These are phyloP conservation scores for Rhinogobio ventralis DNA, from an alignment of 2,797 vertebrate species.

Conservation along the genomic window DNA sequence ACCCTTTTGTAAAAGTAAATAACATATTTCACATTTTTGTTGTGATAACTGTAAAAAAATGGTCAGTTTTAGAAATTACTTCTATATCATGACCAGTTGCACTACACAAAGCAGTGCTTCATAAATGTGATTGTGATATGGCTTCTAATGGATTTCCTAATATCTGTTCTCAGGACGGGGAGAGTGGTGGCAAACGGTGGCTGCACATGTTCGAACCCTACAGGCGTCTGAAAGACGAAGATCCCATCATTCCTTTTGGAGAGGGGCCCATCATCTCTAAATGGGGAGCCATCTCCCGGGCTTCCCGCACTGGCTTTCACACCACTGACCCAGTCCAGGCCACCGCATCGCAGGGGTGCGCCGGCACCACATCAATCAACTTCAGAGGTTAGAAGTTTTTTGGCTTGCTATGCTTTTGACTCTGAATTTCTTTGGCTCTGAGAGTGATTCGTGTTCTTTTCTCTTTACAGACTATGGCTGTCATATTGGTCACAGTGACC, in stretches of 20 bases:
- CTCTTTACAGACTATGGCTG: constrained; percentile 86
- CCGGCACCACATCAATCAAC: constrained; percentile 90
- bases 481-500: constrained; percentile 88
- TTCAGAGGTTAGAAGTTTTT: constrained; percentile 84
- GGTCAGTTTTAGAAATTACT: neutral
- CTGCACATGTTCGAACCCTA: constrained; percentile 89
- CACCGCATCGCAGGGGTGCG: constrained; percentile 90
- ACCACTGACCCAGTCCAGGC: constrained; percentile 94
- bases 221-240: constrained; percentile 90
- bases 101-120: neutral
- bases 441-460: constrained; percentile 28
- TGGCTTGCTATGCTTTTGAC: neutral
- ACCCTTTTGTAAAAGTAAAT: neutral
- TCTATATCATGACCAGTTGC: neutral
- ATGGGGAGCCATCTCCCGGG: constrained; percentile 96
- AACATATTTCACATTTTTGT: neutral
- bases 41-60: neutral
- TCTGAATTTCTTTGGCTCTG: neutral
- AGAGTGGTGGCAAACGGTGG: constrained; percentile 84
- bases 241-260: constrained; percentile 96
- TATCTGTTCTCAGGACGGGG: constrained; percentile 75
- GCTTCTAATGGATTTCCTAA: neutral
- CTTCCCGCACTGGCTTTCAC: constrained; percentile 93
- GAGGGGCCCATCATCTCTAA: constrained; percentile 98
- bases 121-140: neutral